Conservation (phyloP, 92 coral and sea anemone genomes). For the Umimayanthus kanabou region DNA sequence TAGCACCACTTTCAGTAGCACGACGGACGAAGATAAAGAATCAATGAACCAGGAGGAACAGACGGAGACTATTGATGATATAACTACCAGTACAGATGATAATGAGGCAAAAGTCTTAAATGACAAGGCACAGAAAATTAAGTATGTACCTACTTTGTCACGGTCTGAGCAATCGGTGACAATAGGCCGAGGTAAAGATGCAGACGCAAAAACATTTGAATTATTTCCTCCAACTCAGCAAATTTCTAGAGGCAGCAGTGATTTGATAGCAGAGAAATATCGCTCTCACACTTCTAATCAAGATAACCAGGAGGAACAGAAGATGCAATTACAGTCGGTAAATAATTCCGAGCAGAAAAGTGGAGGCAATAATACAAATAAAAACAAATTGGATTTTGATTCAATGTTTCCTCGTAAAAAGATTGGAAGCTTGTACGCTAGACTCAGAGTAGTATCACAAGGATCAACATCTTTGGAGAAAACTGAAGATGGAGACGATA, state of each 20-base stretch:
- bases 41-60: background rate
- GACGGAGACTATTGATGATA: conserved; percentile 32
- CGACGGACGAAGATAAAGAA: background rate
- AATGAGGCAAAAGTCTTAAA: conserved; percentile 20
- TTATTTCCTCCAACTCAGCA: background rate
- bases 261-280: background rate
- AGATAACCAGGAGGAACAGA: too few species aligned
- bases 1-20: background rate
- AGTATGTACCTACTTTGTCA: background rate
- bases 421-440: conserved; percentile 4
- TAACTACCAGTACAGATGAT: background rate
- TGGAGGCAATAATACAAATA: background rate
- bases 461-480: background rate
- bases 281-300: background rate
- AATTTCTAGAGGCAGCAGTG: background rate
- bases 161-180: background rate
- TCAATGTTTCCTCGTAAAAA: background rate
- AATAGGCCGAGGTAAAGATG: background rate
- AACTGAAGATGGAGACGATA: conserved; percentile 4
- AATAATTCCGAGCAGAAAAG: background rate
- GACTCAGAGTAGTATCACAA: background rate
- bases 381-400: background rate
- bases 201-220: background rate
- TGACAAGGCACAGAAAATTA: background rate
- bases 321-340: background rate